Base-by-base conservation (phyloP, 2,797 vertebrate species). In the Tauraco hartlaubi region DNA sequence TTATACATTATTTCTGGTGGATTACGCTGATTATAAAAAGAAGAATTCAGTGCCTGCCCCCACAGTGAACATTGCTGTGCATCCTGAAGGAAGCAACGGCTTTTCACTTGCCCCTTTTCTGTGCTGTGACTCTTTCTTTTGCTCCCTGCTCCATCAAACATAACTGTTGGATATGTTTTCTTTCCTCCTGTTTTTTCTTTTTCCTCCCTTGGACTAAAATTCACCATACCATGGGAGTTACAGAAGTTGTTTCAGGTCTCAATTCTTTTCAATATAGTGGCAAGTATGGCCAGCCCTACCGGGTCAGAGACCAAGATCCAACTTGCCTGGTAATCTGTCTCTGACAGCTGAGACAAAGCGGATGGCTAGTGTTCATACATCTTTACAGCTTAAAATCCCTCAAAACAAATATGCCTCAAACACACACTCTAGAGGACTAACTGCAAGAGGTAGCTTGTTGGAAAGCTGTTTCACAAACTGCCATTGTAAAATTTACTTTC, bases 1-100 rank as follows among this genome's bases (percentile, higher is more conserved):
- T 98, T 98, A 98, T 94, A 58, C 94, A 98, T 98, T 98, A 96
- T 98, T 98, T 98, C 98, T 98, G 98, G 98, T 97, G 97, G 98
- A 98, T 98, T 98, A 98, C 18, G 18, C 73, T 82, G 94, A 98
- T 98, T 98, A 98, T 92, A 94, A 97, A 96, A 98, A 96, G 94
- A 98, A 97, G 97, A 97, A 98, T 97, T 97, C 94, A 92, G 84
- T 92, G 94, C 94, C 93, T 94, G 95, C 86, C 92, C 72, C 84
- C 78, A 92, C 79, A 91, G 85, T 25, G 67, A 97, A 93, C 55
- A 93, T 25, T 92, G 94, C 85, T 72, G 56, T 91, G 81, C 22
- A 94, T 94, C 92, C 86, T 94, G 78, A 97, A 97, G 97, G 96
- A 98, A 98, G 96, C 96, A 97, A 97, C 92, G 90, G 89, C 86